phyloP scores from a whole-genome alignment of 2,888 invertebrate species.

The Hydraecia micacea region DNA sequence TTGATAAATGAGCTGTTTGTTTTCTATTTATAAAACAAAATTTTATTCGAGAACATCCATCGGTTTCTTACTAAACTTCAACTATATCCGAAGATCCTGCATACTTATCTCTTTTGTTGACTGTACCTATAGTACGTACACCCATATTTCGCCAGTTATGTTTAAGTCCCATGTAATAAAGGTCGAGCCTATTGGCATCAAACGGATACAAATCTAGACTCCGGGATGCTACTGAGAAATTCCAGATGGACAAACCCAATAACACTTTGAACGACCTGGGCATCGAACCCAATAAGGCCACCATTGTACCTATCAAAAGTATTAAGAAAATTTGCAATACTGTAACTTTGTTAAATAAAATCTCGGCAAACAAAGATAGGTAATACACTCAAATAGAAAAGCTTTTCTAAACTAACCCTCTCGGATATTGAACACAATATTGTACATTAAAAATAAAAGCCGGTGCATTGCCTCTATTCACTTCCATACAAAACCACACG shows the following conservation, averaged over 20 bases:
- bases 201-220: background rate
- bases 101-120: too few relatives aligned
- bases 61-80: too few relatives aligned
- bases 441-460: slow-evolving; percentile 51
- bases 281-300: background rate
- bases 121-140: background rate
- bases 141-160: background rate
- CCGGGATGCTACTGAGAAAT: background rate
- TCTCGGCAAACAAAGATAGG: background rate
- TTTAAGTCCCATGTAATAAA: too few relatives aligned
- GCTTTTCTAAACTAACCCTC: slow-evolving; percentile 16
- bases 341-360: background rate
- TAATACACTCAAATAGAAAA: slow-evolving; percentile 21
- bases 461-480: slow-evolving; percentile 42
- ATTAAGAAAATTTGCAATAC: background rate
- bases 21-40: too few relatives aligned
- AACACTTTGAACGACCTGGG: background rate
- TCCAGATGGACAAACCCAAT: background rate
- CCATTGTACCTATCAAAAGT: background rate
- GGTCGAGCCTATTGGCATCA: background rate
- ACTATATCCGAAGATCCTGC: too few relatives aligned
- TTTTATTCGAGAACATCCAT: too few relatives aligned
- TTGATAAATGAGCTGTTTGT: too few relatives aligned
- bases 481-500: slow-evolving; percentile 22
- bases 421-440: slow-evolving; percentile 41